phyloP scores from a whole-genome alignment of 2,888 invertebrate species.

The Rhorus exstirpatorius region DNA sequence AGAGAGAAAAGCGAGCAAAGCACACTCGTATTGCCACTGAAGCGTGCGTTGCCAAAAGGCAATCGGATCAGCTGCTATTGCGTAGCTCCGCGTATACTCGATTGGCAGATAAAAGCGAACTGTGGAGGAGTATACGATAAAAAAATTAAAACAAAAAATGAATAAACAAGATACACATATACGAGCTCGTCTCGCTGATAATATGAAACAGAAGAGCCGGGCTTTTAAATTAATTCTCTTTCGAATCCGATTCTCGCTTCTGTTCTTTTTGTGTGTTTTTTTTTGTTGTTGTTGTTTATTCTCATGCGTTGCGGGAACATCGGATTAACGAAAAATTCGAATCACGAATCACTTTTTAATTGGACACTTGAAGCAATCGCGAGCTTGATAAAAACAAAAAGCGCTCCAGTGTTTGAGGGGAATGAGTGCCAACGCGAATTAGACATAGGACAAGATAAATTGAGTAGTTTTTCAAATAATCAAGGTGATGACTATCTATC shows the following conservation, averaged over 20 bases:
- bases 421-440: neutral
- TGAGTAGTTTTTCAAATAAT: neutral
- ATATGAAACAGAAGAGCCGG: conserved; percentile 44
- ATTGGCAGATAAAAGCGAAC: conserved; percentile 62
- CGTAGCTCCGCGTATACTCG: conserved; percentile 49
- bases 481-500: too few species aligned
- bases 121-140: conserved; percentile 26
- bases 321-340: conserved; percentile 10
- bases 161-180: conserved; percentile 32
- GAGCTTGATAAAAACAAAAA: neutral
- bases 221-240: conserved; percentile 57
- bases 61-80: conserved; percentile 60
- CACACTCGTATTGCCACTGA: conserved; percentile 30
- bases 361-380: neutral
- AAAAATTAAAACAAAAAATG: conserved; percentile 19
- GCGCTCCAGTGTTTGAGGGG: neutral
- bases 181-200: conserved; percentile 60
- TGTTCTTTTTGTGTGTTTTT: neutral
- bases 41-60: conserved; percentile 56
- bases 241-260: conserved; percentile 34
- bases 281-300: neutral
- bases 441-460: neutral
- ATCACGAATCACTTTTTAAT: neutral
- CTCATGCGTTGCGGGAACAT: neutral
- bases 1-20: conserved; percentile 15